Evolutionary conservation across 2,113 vertebrate genomes (phyloP), one percentile per base, ranked within the genome.

Genomic region (Gasterosteus nipponicus): DNA sequence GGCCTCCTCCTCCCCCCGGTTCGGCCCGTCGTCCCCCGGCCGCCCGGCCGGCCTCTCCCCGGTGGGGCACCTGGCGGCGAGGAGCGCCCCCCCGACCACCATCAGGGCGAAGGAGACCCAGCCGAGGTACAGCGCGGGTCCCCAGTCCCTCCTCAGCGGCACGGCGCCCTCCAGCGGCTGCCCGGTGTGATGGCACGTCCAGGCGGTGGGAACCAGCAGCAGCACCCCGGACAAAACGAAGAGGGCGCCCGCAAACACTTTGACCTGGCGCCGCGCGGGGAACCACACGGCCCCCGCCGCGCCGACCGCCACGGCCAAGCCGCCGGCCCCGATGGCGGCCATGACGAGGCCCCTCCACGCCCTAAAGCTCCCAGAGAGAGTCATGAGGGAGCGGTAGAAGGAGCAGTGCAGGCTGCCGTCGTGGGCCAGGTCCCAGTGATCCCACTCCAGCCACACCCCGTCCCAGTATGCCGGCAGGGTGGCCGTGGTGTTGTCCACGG

Each of bases 371-470:
- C 91, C 93, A 0, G 95, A 89, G 0, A 98, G 95, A 1, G 93
- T 89, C 93, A 98, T 87, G 86, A 97, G 86, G 0, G 96, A 95
- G 77, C 95, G 95, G 0, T 98, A 98, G 75, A 96, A 93, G 61
- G 96, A 96, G 87, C 97, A 98, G 72, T 97, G 97, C 87, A 97
- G 93, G 79, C 94, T 94, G 76, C 96, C 95, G 62, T 94, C 93
- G 0, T 91, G 93, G 4, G 94, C 94, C 64, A 96, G 73, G 78
- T 96, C 92, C 89, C 97, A 99, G 71, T 95, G 92, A 76, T 96
- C 91, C 89, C 97, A 99, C 46, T 94, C 94, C 94, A 97, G 94
- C 97, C 97, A 98, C 64, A 97, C 92, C 29, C 97, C 96, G 54
- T 98, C 96, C 96, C 96, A 98, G 83, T 95, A 93, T 62, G 88